Evolutionary conservation across 2,888 invertebrate genomes (phyloP), one percentile per base, ranked within the genome.

Genomic region (Caenorhabditis zanzibari): DNA sequence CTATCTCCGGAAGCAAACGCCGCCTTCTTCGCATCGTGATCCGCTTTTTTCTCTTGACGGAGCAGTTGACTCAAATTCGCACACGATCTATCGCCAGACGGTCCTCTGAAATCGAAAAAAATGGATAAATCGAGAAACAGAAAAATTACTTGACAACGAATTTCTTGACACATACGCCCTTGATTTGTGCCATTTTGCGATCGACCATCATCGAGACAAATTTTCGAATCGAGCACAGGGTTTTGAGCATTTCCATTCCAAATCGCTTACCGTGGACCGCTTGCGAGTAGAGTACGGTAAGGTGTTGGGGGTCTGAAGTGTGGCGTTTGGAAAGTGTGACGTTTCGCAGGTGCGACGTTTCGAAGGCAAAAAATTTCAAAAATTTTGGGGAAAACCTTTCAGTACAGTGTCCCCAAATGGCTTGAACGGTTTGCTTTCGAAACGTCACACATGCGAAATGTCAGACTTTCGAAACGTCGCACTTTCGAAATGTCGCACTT

Each of bases 141-240:
- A 16, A 16, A 16, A 38, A 38, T 69, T 24, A 68, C 68, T 69
- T 56, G 22, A 76, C 56, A 28, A 61, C 38, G 19, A 76, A 76
- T 24, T 59, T 68, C 28, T 52, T 16, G 7, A 76, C 44, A 5
- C 14, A 22, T 24, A 52, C 14, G 5, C 59, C 61, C 28, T 75
- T 75, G 19, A 44, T 54, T 61, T 76, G 75, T n/a, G 64, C 58
- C 75, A 66, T 69, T 35, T 32, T 26, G 12, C 44, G 38, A 24
- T 77, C 69, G 6, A 49, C 32, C 44, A 77, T 69, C 77, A 77
- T 41, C 32, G 52, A 14, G 14, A 77, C 69, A 19, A 77, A 71
- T 38, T 63, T 69, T 0, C 63, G 32, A 22, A 77, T 24, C 0
- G 77, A 26, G 14, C 10, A 14, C 0, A 77, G 61, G 0, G 77